phyloP scores from a whole-genome alignment of 2,113 vertebrate species.

The Thymallus thymallus region DNA sequence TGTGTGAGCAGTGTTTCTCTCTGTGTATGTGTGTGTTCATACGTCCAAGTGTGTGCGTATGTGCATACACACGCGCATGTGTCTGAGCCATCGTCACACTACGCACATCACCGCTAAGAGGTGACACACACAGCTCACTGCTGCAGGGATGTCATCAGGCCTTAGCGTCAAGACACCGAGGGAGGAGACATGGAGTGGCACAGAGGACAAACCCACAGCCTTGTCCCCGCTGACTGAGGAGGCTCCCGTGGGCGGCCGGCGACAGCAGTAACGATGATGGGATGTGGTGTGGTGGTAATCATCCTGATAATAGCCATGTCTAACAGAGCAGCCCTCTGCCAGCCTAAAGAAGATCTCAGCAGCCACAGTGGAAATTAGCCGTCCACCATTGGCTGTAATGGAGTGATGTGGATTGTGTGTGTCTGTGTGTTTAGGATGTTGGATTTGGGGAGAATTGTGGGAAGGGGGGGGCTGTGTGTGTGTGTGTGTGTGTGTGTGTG shows the following conservation, averaged over 20 bases:
- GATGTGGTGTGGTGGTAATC: conserved; percentile 9
- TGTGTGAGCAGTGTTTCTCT: background rate
- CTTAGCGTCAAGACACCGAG: conserved; percentile 33
- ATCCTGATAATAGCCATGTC: conserved; percentile 1
- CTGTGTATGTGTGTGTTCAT: background rate
- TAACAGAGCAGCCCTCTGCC: conserved; percentile 7
- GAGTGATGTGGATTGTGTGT: background rate
- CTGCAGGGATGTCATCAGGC: conserved; percentile 32
- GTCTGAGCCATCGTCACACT: background rate
- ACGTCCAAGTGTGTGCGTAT: background rate
- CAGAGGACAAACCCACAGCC: background rate
- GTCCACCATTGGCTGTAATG: background rate
- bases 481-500: background rate
- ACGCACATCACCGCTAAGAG: conserved; percentile 17
- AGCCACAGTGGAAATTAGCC: background rate
- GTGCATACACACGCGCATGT: background rate
- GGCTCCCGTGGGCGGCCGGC: background rate
- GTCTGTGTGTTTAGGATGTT: background rate
- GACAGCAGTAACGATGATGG: conserved; percentile 4
- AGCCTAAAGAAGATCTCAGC: conserved; percentile 22
- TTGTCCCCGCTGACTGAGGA: background rate
- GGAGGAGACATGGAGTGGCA: background rate
- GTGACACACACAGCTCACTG: conserved; percentile 20
- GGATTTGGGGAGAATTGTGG: too few species aligned
- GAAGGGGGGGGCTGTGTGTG: background rate